Conservation (phyloP, 1,140 invertebrate species). For the Polypedilum vanderplanki region DNA sequence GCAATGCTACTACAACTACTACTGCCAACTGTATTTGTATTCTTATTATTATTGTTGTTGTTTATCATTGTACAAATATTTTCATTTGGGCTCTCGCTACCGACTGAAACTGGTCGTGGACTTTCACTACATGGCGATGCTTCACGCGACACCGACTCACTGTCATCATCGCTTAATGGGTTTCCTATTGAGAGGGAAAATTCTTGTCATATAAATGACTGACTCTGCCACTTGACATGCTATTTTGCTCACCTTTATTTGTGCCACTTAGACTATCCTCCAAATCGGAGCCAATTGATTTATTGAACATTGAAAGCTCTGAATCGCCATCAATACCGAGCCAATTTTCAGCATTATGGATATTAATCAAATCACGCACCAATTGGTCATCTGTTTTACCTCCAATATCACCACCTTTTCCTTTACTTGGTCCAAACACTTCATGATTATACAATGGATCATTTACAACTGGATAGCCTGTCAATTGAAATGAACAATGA, state of each 20-base stretch:
- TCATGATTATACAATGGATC: slow-evolving; percentile 93
- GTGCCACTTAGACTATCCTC: slow-evolving; percentile 49
- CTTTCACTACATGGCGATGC: slow-evolving; percentile 56
- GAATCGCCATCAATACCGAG: slow-evolving; percentile 82
- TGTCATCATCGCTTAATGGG: slow-evolving; percentile 45
- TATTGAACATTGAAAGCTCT: slow-evolving; percentile 68
- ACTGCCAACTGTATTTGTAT: slow-evolving; percentile 35
- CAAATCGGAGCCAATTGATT: slow-evolving; percentile 55
- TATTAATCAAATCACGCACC: slow-evolving; percentile 80
- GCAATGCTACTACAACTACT: slow-evolving; percentile 21
- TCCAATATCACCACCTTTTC: slow-evolving; percentile 84
- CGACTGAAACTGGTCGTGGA: slow-evolving; percentile 36
- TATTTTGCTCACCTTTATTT: slow-evolving; percentile 37
- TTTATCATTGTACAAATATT: slow-evolving; percentile 30
- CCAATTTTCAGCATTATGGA: slow-evolving; percentile 91
- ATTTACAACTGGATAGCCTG: slow-evolving; percentile 92
- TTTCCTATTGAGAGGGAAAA: slow-evolving; percentile 34
- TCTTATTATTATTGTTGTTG: slow-evolving; percentile 35
- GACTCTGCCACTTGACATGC: background rate
- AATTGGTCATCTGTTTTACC: slow-evolving; percentile 85
- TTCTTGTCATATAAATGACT: background rate
- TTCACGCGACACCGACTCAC: slow-evolving; percentile 54
- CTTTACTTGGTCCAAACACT: slow-evolving; percentile 85
- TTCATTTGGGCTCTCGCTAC: slow-evolving; percentile 30
- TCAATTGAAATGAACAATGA: slow-evolving; percentile 30